These are phyloP conservation scores for Pristis pectinata DNA, from an alignment of 2,797 vertebrate species.

Conservation along the genomic window DNA sequence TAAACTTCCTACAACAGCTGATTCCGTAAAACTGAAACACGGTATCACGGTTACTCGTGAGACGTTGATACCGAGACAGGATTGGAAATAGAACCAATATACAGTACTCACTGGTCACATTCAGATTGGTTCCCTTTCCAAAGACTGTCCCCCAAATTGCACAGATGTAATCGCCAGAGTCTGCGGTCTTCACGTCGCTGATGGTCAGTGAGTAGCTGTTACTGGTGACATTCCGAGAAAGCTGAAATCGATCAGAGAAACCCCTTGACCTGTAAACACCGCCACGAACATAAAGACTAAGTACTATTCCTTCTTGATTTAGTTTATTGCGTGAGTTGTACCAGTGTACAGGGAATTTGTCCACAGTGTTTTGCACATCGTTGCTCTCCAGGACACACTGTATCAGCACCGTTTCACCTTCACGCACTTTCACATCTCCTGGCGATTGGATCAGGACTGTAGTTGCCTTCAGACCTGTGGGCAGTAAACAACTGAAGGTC, in stretches of 20 bases:
- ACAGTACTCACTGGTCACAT: constrained; percentile 10
- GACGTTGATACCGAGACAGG: not conserved
- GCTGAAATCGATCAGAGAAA: not conserved
- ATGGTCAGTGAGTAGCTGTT: constrained; percentile 22
- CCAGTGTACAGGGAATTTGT: not conserved
- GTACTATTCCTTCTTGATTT: not conserved
- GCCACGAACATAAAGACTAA: not conserved
- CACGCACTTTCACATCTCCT: not conserved
- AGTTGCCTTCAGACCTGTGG: not conserved
- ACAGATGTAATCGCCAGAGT: not conserved
- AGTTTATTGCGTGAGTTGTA: not conserved
- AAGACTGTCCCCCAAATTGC: not conserved
- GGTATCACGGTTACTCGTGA: not conserved
- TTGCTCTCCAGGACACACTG: not conserved
- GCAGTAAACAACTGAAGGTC: not conserved
- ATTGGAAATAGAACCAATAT: not conserved
- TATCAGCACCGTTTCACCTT: not conserved
- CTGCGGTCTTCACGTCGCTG: not conserved
- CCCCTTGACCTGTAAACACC: accelerated
- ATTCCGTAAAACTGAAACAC: not conserved
- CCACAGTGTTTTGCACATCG: not conserved
- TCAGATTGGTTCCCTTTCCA: constrained; percentile 1
- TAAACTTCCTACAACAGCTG: not conserved
- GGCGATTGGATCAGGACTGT: not conserved
- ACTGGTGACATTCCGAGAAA: not conserved